These are phyloP conservation scores for Drosophila monieri DNA, from an alignment of 2,888 invertebrate species.

Conservation along the genomic window DNA sequence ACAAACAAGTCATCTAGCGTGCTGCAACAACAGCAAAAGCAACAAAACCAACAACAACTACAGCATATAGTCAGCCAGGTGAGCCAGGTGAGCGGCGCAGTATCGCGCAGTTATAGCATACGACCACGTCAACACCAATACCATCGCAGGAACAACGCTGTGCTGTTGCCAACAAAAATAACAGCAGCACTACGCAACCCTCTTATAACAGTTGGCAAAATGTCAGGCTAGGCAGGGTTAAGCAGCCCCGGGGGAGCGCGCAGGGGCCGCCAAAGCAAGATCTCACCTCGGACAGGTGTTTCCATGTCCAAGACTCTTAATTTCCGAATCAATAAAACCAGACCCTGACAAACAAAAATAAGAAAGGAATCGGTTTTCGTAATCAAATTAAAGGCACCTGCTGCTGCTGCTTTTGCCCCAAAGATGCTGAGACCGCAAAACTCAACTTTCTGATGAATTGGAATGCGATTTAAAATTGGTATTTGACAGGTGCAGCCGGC, in stretches of 20 bases:
- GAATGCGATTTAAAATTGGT: slow-evolving; percentile 22
- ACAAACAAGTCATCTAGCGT: slow-evolving; percentile 74
- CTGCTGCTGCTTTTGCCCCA: slow-evolving; percentile 20
- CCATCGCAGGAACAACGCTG: slow-evolving; percentile 11
- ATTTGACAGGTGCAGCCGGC: slow-evolving; percentile 37
- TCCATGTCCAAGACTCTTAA: slow-evolving; percentile 14
- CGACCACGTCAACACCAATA: slow-evolving; percentile 49
- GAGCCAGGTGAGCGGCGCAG: slow-evolving; percentile 56
- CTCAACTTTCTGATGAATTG: slow-evolving; percentile 53
- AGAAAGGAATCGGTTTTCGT: slow-evolving; percentile 17
- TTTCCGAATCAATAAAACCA: slow-evolving; percentile 27
- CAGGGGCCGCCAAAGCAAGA: background rate
- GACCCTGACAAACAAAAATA: background rate
- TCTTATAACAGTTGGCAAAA: slow-evolving; percentile 47
- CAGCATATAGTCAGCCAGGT: slow-evolving; percentile 35
- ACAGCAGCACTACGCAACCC: slow-evolving; percentile 60
- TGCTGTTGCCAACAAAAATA: slow-evolving; percentile 22
- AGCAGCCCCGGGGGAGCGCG: background rate
- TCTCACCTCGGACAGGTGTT: slow-evolving; percentile 22
- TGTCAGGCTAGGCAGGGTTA: slow-evolving; percentile 30
- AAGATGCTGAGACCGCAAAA: slow-evolving; percentile 60
- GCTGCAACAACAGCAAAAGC: slow-evolving; percentile 37
- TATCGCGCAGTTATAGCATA: slow-evolving; percentile 72
- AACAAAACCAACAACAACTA: slow-evolving; percentile 19
- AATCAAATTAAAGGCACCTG: slow-evolving; percentile 26